Percentiles rank a stretch among this genome's conserved stretches.
Conservation (phyloP, 1,140 invertebrate genomes). For the Meloidogyne exigua region DNA sequence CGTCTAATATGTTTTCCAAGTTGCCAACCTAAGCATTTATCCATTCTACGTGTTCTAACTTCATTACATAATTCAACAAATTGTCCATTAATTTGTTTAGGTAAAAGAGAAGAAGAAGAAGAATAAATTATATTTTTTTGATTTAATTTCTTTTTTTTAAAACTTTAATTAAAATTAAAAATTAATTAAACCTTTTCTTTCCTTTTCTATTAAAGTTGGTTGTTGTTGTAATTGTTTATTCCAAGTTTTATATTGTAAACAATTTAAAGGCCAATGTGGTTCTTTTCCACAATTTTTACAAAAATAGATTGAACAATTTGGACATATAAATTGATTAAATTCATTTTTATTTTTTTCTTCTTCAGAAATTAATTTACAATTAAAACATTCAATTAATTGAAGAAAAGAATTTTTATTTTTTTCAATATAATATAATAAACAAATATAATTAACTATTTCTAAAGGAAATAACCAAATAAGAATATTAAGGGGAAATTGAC, state of each 20-base stretch:
- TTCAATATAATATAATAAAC: slow-evolving; percentile 12
- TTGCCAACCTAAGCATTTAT: slow-evolving; percentile 8
- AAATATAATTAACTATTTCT: slow-evolving; percentile 8
- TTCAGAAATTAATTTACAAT: not conserved
- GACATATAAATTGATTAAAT: not conserved
- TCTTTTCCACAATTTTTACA: slow-evolving; percentile 8
- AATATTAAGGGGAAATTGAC: slow-evolving; percentile 1
- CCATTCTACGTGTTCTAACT: slow-evolving; percentile 15
- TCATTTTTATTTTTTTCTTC: not conserved
- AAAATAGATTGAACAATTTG: slow-evolving; percentile 8
- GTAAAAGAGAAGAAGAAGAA: no score
- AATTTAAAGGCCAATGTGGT: slow-evolving; percentile 27
- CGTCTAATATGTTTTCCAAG: slow-evolving; percentile 15
- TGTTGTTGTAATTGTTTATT: not conserved
- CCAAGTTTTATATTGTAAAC: slow-evolving; percentile 15
- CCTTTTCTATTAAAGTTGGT: slow-evolving; percentile 7
- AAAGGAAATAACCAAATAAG: slow-evolving; percentile 15
- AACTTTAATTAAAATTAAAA: not conserved
- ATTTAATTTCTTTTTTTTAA: no score
- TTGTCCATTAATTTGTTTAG: slow-evolving; percentile 10
- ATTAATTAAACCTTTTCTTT: not conserved
- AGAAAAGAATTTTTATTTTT: not conserved
- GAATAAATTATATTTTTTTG: no score
- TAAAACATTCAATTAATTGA: not conserved
- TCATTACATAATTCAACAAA: slow-evolving; percentile 18